Evolutionary conservation across 2,888 invertebrate species (phyloP), one percentile per base, ranked within the genome.

Genomic region (Odontocolon sp.): DNA sequence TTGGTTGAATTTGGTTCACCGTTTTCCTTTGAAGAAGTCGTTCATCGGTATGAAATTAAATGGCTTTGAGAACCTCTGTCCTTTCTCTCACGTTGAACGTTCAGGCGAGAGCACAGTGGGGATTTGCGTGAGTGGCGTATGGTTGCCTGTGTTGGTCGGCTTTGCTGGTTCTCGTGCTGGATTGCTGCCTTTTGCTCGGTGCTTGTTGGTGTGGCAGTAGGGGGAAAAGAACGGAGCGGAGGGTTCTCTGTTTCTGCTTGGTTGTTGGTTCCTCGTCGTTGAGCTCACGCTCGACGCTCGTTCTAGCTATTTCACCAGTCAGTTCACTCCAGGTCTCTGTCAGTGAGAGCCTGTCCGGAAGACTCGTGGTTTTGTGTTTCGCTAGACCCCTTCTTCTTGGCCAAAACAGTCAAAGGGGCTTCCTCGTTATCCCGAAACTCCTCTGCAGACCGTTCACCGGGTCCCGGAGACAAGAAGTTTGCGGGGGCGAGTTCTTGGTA

Each of bases 41-140:
- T 50, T 5, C 1, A 9, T 40, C 31, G n/a, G 18, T 38, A 61
- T 66, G 68, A 56, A 11, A 9, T 9, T 16, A 23, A 4, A 14
- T 2, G n/a, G n/a, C 78, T 31, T 70, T 87, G 88, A 88, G 88
- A 86, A 83, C 85, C 88, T 64, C 88, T 88, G 87, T 81, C 89
- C 89, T 89, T 89, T 88, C 89, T 88, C 88, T 88, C 84, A 80
- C 82, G 80, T 82, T 75, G 69, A 52, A 50, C 68, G 56, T 3
- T 28, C 50, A 45, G 18, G 33, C 38, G 31, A 42, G 36, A n/a
- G n/a, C n/a, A n/a, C 63, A 75, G 77, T 72, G 78, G 81, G 80
- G 80, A 80, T 80, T 79, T 76, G 80, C 81, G 79, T 79, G 73
- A 77, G 76, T 70, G 63, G 50, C 52, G 47, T 28, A 66, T 42